Evolutionary conservation across 2,888 invertebrate species (phyloP), one percentile per base, ranked within the genome.

Genomic region (Drosophila recens): DNA sequence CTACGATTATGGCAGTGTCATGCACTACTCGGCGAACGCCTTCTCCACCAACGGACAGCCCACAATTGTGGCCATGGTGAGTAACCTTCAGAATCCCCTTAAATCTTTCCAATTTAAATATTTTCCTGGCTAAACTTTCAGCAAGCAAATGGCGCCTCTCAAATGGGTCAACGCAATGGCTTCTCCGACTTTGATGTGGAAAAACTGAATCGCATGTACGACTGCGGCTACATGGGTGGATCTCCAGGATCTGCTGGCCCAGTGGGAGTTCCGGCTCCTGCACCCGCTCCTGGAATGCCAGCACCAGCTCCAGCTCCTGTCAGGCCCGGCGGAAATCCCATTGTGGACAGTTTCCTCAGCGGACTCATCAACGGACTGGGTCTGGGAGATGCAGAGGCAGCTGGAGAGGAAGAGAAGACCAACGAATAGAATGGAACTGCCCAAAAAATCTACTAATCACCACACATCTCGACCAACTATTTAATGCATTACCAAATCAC

Each of bases 1-100:
- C 0, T 97, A 97, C 87, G 97, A 97, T 91, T 97, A 96, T 91
- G 94, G 95, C 81, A 96, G 96, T 80, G 96, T 97, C 0, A 96
- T 97, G 96, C 97, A 97, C 90, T 97, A 97, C 91, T 96, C 96
- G 0, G 94, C 94, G 23, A 95, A 94, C 52, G 96, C 97, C 4
- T 97, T 97, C 92, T 96, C 96, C 2, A 94, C 89, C 65, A 97
- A 97, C 90, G 94, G 95, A 8, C 93, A 94, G 82, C 94, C 95
- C 15, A 97, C 97, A 0, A 96, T 97, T 57, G 93, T 95, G 38
- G 93, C 96, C 0, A 95, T 94, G 94, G 96, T 96, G 57, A 84
- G 90, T 34, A 11, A 8, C 5, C 8, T 30, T 8, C 5, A 30
- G 30, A 30, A 8, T 6, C 42, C 5, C 8, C 30, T n/a, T 0